These are phyloP conservation scores for Andrena praecox DNA, from an alignment of 2,888 invertebrate species.

Conservation along the genomic window DNA sequence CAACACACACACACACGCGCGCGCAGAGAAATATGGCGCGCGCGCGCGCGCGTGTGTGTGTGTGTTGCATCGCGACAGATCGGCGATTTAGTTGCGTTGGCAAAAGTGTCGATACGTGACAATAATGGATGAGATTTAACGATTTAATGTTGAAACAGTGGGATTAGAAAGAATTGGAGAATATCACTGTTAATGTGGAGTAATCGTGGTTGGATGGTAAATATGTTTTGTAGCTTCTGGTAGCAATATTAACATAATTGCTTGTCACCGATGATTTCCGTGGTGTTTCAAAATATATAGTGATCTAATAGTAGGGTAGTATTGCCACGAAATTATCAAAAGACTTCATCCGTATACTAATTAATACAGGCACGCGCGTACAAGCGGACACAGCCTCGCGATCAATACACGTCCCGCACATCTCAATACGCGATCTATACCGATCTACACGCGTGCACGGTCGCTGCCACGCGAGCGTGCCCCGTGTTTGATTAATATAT, in stretches of 20 bases:
- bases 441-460: background rate
- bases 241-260: background rate
- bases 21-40: too few relatives aligned
- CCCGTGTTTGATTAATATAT: slow-evolving; percentile 54
- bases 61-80: background rate
- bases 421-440: slow-evolving; percentile 11
- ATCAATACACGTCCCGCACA: slow-evolving; percentile 22
- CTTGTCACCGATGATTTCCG: background rate
- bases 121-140: slow-evolving; percentile 17
- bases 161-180: slow-evolving; percentile 12
- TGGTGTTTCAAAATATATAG: too few relatives aligned
- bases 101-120: slow-evolving; percentile 21
- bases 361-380: background rate
- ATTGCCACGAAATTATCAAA: background rate
- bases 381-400: background rate
- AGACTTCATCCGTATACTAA: background rate
- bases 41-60: too few relatives aligned
- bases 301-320: too few relatives aligned
- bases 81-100: slow-evolving; percentile 9
- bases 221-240: background rate
- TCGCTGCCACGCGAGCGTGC: background rate
- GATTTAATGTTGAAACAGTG: slow-evolving; percentile 15
- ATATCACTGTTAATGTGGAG: slow-evolving; percentile 1
- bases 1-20: slow-evolving; percentile 2
- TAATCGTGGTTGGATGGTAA: background rate